Base-by-base conservation (phyloP, 1,140 invertebrate genomes). In the Aphelinus certus region DNA sequence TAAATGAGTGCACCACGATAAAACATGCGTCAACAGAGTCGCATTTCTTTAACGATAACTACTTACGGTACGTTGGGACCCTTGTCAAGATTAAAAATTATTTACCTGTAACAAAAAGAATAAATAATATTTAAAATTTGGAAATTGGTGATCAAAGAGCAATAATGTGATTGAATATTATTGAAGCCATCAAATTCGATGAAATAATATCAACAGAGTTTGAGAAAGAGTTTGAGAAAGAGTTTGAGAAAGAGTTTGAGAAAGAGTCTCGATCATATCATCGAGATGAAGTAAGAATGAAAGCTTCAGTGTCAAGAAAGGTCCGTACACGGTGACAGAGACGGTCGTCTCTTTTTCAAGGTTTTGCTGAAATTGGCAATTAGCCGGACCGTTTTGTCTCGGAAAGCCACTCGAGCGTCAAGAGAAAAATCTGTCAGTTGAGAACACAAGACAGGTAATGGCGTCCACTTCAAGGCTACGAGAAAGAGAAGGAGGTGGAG, bases 71-170 rank as follows among this genome's bases (percentile, higher is more conserved):
- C 26, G 26, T 6, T 2, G 0, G 10, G 45, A 10, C 1, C 3
- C n/a, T 5, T 42, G 42, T 60, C 42, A 48, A 71, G 55, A n/a
- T 42, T 55, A 60, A 26, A n/a, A 49, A 1, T 2, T 73, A 57
- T 65, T 81, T 78, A 81, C 79, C 79, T 81, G 78, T 46, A 81
- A 81, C 77, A 81, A 51, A 79, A 74, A 79, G 64, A 71, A 60
- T 51, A 26, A 56, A 64, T 26, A 7, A 1, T 2, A 49, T 47
- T 48, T 47, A 64, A 6, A n/a, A 26, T 26, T 26, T 26, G 26
- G 26, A 26, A 26, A 26, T 26, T 26, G 26, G 26, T 26, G 26
- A 26, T 26, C 26, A 26, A 26, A 26, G 26, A 26, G 26, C 26
- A 26, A 26, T 26, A 26, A 26, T 26, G 26, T 26, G 26, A 26